phyloP scores from a whole-genome alignment of 2,113 vertebrate species.

The Grammomys dolichurus region DNA sequence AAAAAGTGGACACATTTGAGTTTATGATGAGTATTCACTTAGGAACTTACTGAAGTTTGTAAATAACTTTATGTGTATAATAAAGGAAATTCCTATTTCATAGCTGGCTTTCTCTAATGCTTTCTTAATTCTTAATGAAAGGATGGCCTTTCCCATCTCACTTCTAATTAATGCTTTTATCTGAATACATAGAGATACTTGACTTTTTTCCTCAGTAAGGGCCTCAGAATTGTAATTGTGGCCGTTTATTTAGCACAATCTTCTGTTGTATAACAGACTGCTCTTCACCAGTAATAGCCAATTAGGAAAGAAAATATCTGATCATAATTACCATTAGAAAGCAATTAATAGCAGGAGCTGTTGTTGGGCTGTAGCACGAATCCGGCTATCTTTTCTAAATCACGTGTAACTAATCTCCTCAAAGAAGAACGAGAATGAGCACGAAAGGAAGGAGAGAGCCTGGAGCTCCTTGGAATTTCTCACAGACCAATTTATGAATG shows the following conservation, averaged over 20 bases:
- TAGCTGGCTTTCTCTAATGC: slow-evolving; percentile 3
- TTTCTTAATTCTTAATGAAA: slow-evolving; percentile 41
- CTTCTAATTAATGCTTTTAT: slow-evolving; percentile 52
- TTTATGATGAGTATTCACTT: background rate
- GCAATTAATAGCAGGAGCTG: slow-evolving; percentile 68
- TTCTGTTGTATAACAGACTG: slow-evolving; percentile 77
- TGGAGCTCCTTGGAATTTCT: background rate
- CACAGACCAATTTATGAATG: background rate
- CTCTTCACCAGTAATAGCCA: slow-evolving; percentile 76
- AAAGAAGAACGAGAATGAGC: background rate
- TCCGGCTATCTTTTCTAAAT: slow-evolving; percentile 62
- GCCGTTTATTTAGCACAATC: slow-evolving; percentile 73
- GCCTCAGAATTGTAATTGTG: slow-evolving; percentile 62
- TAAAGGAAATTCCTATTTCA: slow-evolving; percentile 34
- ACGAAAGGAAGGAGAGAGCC: background rate
- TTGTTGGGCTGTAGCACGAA: slow-evolving; percentile 45
- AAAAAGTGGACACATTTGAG: background rate
- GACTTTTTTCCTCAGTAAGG: background rate
- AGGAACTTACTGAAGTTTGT: background rate
- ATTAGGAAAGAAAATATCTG: slow-evolving; percentile 78
- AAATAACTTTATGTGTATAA: slow-evolving; percentile 50
- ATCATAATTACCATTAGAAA: slow-evolving; percentile 78
- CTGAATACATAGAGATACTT: slow-evolving; percentile 24
- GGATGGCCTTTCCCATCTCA: background rate
- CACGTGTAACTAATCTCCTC: slow-evolving; percentile 14